A percentile compares a stretch with the other conserved stretches of the same genome.
These are phyloP conservation scores for Nephrotoma flavescens DNA, from an alignment of 2,888 invertebrate genomes.

Conservation along the genomic window DNA sequence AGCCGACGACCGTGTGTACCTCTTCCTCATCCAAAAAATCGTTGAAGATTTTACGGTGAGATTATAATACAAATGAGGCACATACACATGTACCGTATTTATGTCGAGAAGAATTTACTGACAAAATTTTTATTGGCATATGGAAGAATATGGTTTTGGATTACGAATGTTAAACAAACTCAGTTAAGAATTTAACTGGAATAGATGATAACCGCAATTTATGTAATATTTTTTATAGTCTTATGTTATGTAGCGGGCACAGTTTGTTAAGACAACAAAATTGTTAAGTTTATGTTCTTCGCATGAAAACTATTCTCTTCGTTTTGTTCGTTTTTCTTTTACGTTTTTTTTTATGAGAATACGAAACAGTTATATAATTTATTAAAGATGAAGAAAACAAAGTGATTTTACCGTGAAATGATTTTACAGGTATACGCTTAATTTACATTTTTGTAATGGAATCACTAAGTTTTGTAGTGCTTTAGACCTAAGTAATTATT, in stretches of 20 bases:
- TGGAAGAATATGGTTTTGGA: neutral
- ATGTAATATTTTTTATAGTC: neutral
- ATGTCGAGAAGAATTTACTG: neutral
- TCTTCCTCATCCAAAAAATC: neutral
- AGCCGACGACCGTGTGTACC: neutral
- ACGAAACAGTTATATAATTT: neutral
- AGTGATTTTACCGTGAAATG: neutral
- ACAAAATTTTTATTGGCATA: neutral
- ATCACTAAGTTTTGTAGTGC: neutral
- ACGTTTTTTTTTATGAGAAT: neutral
- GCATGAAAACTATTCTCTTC: neutral
- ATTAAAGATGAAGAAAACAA: neutral
- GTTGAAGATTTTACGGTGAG: neutral
- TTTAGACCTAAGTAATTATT: neutral
- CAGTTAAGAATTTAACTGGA: neutral
- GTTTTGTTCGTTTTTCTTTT: neutral
- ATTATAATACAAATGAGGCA: neutral
- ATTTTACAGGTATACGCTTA: neutral
- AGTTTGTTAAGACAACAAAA: neutral
- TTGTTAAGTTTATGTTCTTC: neutral
- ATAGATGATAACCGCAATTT: neutral
- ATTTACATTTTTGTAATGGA: neutral
- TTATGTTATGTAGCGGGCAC: neutral
- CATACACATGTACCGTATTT: neutral
- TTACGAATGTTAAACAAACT: neutral